Evolutionary conservation across 2,888 invertebrate genomes (phyloP).

Genomic region (Troides aeacus): DNA sequence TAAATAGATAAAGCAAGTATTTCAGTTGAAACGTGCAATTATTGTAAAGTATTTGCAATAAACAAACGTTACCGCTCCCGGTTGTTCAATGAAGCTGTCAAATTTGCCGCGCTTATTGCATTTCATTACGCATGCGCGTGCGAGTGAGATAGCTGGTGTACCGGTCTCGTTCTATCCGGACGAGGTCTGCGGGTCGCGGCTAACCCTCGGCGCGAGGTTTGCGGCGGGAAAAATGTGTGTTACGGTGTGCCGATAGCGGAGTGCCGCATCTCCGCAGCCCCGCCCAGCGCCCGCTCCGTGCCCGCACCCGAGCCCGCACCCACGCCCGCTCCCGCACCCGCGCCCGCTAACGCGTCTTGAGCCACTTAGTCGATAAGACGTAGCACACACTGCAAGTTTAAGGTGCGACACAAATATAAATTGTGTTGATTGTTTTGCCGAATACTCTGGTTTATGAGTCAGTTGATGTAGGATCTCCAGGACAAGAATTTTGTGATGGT

Average conservation of each 20-base stretch:
- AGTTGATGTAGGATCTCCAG: too few relatives aligned
- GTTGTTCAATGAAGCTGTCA: conserved; percentile 51
- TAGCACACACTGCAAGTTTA: conserved; percentile 57
- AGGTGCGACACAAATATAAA: not conserved
- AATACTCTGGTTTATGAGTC: too few relatives aligned
- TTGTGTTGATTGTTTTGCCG: not conserved
- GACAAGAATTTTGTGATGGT: too few relatives aligned
- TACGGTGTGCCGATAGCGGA: conserved; percentile 80
- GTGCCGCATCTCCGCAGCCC: conserved; percentile 69
- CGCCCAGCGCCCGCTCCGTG: conserved; percentile 54
- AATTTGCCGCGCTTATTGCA: conserved; percentile 59
- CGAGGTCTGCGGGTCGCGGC: conserved; percentile 80
- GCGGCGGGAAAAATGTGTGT: conserved; percentile 81
- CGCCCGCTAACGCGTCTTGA: conserved; percentile 78
- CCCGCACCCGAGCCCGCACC: conserved; percentile 51
- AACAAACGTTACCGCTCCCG: not conserved
- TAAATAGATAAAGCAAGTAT: not conserved
- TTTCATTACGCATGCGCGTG: conserved; percentile 58
- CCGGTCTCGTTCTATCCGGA: conserved; percentile 59
- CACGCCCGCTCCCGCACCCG: conserved; percentile 62
- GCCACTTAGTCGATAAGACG: conserved; percentile 78
- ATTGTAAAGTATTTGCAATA: not conserved
- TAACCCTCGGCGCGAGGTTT: conserved; percentile 81
- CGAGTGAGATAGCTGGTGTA: conserved; percentile 44
- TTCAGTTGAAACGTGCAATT: not conserved